Evolutionary conservation across 2,797 vertebrate species (phyloP), one percentile per base, ranked within the genome.

Genomic region (Cryptoblepharus egeriae): DNA sequence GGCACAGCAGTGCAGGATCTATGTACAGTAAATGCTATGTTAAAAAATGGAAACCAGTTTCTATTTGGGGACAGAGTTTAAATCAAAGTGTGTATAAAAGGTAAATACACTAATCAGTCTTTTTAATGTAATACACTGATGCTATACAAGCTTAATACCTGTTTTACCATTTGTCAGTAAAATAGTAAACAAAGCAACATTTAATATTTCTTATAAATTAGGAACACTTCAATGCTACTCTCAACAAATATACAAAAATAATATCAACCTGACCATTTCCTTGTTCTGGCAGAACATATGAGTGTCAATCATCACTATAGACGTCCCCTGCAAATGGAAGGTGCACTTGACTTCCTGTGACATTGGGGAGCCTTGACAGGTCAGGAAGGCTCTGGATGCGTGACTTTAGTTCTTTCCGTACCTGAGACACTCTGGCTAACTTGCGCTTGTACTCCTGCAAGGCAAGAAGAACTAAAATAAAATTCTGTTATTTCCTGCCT

Each of bases 401-500:
- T 52, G 97, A 97, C 55, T 97, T 97, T 80, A 99, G 97, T 94
- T 99, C 99, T 94, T 99, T 99, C 82, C 98, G 96, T 42, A 99
- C 99, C 91, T 98, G 96, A 90, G 98, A 98, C 87, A 99, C 98
- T 89, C 96, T 96, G 81, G 96, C 97, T 93, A 99, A 95, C 94
- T 99, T 99, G 85, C 96, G 97, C 91, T 99, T 99, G 95, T 99
- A 99, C 86, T 99, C 98, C 99, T 99, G 94, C 32, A 97, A 97
- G 26, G 88, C 35, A 86, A 93, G 86, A 94, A 92, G 57, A 83
- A 91, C 37, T 90, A 80, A 73, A 3, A 0, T 10, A 93, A 81
- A 39, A 75, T 12, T 8, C 9, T 24, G 55, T 71, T 49, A 61
- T 68, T 39, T 68, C 35, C 37, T 22, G 18, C 7, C 37, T 37